Base-by-base conservation (phyloP, 2,888 invertebrate genomes). In the Diogma glabrata region DNA sequence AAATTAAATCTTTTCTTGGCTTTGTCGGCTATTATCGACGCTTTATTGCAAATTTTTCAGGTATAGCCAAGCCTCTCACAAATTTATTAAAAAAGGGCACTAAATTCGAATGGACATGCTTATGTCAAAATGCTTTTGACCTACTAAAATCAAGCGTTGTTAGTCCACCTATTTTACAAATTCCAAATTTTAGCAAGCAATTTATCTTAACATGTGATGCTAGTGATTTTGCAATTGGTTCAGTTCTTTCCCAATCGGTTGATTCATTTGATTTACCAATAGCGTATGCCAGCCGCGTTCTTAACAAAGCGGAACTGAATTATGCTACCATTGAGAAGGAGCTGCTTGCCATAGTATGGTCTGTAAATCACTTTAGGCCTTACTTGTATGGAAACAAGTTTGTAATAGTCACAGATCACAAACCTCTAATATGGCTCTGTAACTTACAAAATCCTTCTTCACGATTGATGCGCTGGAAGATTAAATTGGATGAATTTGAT, bases 141-240 rank as follows among this genome's bases (percentile, higher is more conserved):
- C n/a, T n/a, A n/a, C n/a, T n/a, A n/a, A n/a, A n/a, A n/a, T n/a
- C n/a, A n/a, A n/a, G n/a, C n/a, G n/a, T n/a, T n/a, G n/a, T n/a
- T n/a, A n/a, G n/a, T n/a, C n/a, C n/a, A n/a, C n/a, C n/a, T n/a
- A n/a, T n/a, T n/a, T n/a, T n/a, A n/a, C n/a, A n/a, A n/a, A 61
- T 59, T 49, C 59, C 62, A 0, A 57, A 64, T 52, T 62, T 62
- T 45, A 24, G 24, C 2, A 56, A 57, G 54, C 51, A 50, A 1
- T 64, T 61, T 52, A 52, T 54, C 6, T 20, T 64, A 14, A 61
- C 60, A 0, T 61, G 58, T 0, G 64, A 64, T 50, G 62, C 63
- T 1, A 56, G 56, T n/a, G 54, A 60, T 22, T 46, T 52, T 12
- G 60, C 61, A 0, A 49, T 61, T 3, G 61, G 60, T 1, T 53